Evolutionary conservation across 2,113 vertebrate genomes (phyloP).

Genomic region (Panurus biarmicus): DNA sequence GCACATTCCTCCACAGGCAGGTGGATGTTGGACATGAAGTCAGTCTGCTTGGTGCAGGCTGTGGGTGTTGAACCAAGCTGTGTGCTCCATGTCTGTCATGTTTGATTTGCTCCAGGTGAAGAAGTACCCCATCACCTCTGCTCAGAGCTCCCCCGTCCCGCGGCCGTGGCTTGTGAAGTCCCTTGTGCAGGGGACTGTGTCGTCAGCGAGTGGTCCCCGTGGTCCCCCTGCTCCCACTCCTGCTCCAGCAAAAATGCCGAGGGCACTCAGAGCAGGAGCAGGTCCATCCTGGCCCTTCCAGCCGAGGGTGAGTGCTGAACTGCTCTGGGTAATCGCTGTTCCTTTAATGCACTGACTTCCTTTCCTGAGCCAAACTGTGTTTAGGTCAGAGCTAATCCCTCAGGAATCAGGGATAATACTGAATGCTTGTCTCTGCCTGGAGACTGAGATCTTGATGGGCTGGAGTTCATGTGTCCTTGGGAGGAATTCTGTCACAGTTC

Average conservation of each 20-base stretch:
- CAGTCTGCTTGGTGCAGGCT: not conserved
- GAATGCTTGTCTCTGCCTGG: not conserved
- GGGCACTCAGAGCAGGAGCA: slow-evolving; percentile 84
- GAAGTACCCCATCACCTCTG: slow-evolving; percentile 74
- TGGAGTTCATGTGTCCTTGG: not conserved
- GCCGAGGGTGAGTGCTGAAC: slow-evolving; percentile 78
- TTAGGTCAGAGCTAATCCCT: not conserved
- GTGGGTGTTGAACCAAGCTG: not conserved
- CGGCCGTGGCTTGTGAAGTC: slow-evolving; percentile 75
- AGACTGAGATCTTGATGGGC: not conserved
- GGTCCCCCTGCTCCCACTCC: slow-evolving; percentile 89
- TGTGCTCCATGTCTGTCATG: not conserved
- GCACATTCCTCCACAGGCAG: not conserved
- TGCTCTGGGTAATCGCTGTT: not conserved
- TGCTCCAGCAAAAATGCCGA: slow-evolving; percentile 84
- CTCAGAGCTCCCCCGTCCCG: slow-evolving; percentile 62
- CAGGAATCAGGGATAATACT: not conserved
- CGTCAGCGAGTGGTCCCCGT: slow-evolving; percentile 81
- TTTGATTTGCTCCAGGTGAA: slow-evolving; percentile 70
- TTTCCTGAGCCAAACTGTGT: not conserved
- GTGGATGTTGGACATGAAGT: not conserved
- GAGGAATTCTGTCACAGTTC: not conserved
- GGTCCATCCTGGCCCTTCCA: slow-evolving; percentile 82
- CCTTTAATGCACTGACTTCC: not conserved
- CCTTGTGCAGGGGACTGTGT: slow-evolving; percentile 86